phyloP scores from a whole-genome alignment of 2,113 vertebrate genomes.

The Apteryx owenii region DNA sequence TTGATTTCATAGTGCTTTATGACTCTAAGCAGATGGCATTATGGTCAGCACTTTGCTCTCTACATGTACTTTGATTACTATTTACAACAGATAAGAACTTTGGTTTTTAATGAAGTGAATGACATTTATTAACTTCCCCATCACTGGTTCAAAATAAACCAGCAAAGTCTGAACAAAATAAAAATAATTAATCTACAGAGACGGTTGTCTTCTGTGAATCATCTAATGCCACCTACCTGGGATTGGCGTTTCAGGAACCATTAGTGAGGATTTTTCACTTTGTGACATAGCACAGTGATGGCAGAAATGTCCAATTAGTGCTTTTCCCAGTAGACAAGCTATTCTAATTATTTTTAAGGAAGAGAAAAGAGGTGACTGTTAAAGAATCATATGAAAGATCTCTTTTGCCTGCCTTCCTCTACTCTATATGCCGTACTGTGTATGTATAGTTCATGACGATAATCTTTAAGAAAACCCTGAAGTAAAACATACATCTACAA shows the following conservation, averaged over 20 bases:
- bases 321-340: slow-evolving; percentile 45
- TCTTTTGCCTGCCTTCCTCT: not conserved
- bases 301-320: slow-evolving; percentile 59
- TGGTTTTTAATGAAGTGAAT: slow-evolving; percentile 73
- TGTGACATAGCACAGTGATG: slow-evolving; percentile 22
- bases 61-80: slow-evolving; percentile 22
- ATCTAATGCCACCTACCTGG: slow-evolving; percentile 68
- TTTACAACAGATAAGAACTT: slow-evolving; percentile 58
- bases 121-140: slow-evolving; percentile 75
- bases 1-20: not conserved
- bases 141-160: slow-evolving; percentile 58
- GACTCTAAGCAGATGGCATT: not conserved
- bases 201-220: slow-evolving; percentile 72
- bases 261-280: slow-evolving; percentile 72
- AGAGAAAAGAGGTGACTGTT: not conserved
- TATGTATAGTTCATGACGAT: not conserved
- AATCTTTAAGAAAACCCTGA: not conserved
- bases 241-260: slow-evolving; percentile 41
- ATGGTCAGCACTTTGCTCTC: not conserved
- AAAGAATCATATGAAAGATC: not conserved
- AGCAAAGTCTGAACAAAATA: slow-evolving; percentile 44
- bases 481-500: not conserved
- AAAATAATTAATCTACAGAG: slow-evolving; percentile 70
- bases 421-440: not conserved
- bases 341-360: slow-evolving; percentile 60